Evolutionary conservation across 2,113 vertebrate genomes (phyloP).

Genomic region (Mus pahari): DNA sequence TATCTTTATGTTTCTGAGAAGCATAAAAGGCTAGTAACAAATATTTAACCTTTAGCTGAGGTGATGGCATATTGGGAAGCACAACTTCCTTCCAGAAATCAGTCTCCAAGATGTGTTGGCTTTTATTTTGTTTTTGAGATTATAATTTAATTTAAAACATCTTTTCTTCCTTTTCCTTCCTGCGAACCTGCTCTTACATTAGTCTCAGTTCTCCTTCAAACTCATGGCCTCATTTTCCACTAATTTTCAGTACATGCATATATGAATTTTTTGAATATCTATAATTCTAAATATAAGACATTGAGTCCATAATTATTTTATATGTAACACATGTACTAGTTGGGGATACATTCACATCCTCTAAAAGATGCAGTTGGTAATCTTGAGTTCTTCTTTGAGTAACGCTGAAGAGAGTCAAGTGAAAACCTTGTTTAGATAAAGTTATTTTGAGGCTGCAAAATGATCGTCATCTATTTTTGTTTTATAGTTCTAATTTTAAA

Average conservation of each 20-base stretch:
- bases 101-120: neutral
- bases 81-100: neutral
- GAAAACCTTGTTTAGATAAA: neutral
- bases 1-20: constrained; percentile 7
- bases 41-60: neutral
- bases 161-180: neutral
- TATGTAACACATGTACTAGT: neutral
- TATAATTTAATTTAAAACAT: neutral
- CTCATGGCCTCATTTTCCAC: neutral
- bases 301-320: neutral
- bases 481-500: constrained; percentile 22
- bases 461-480: neutral
- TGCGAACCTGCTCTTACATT: neutral
- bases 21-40: neutral
- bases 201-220: neutral
- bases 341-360: neutral
- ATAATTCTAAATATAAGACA: neutral
- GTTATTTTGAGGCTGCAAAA: neutral
- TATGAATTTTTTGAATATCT: neutral
- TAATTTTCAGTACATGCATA: neutral
- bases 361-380: neutral
- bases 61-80: neutral
- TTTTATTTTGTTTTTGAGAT: neutral
- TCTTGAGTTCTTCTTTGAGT: neutral
- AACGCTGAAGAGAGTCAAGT: neutral